Conservation (phyloP, 2,797 vertebrate genomes). For the Podarcis lilfordi region DNA sequence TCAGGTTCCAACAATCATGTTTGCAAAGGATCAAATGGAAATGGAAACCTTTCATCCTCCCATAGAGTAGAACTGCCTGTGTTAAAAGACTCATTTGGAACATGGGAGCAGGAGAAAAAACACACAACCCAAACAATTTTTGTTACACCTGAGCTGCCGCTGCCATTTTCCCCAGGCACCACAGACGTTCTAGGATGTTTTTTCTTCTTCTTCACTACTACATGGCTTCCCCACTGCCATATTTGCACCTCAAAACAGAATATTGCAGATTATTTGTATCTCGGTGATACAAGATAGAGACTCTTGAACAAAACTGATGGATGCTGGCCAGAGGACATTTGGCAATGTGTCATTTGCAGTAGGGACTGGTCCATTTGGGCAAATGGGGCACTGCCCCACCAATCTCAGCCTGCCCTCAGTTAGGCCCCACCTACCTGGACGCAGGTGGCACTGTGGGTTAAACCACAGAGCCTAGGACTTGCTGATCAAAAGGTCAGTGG, state of each 20-base stretch:
- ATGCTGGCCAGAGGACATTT: neutral
- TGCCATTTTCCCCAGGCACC: neutral
- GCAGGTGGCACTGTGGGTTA: too few species aligned
- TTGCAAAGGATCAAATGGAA: conserved; percentile 8
- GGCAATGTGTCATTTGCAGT: too few species aligned
- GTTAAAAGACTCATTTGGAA: neutral
- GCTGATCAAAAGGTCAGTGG: too few species aligned
- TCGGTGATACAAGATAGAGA: neutral
- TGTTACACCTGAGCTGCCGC: neutral
- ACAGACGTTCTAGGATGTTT: too few species aligned
- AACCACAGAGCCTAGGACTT: too few species aligned
- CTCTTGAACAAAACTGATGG: neutral
- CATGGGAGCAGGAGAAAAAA: neutral
- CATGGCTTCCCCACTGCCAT: neutral
- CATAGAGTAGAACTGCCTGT: neutral
- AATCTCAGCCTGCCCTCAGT: too few species aligned
- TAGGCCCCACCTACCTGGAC: too few species aligned
- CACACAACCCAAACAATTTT: neutral
- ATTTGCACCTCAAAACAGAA: neutral
- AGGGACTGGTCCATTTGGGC: too few species aligned
- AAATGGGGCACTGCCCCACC: too few species aligned
- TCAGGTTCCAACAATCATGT: neutral
- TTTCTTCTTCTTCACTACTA: too few species aligned
- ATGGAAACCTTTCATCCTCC: neutral
- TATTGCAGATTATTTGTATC: neutral